A percentile compares a stretch with the other conserved stretches of the same genome.
Evolutionary conservation across 2,113 vertebrate species (phyloP).

Genomic region (Echinops telfairi): DNA sequence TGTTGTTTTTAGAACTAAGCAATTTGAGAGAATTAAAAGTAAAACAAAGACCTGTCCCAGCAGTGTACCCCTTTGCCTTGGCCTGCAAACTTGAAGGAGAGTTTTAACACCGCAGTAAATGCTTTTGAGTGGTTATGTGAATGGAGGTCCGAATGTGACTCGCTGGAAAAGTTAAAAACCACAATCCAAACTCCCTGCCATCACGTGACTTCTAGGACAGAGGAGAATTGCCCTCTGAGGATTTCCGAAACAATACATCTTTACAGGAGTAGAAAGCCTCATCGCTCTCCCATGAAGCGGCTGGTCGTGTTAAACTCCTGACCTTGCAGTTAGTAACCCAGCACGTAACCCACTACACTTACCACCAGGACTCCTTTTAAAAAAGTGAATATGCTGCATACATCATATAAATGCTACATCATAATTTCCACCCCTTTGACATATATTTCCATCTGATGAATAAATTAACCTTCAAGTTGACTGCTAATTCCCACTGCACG

Average conservation of each 20-base stretch:
- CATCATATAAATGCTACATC: constrained; percentile 28
- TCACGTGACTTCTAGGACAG: no score
- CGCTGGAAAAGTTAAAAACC: constrained; percentile 39
- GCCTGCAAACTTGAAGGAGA: not conserved
- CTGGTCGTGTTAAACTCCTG: no score
- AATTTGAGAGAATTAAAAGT: constrained; percentile 54
- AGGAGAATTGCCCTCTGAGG: no score
- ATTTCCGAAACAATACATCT: no score
- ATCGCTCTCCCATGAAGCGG: no score
- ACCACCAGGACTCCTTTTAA: no score
- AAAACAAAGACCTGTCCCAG: constrained; percentile 2
- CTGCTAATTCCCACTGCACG: constrained; percentile 59
- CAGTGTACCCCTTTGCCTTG: constrained; percentile 1
- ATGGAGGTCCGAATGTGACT: not conserved
- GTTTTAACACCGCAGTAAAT: not conserved
- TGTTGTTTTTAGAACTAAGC: constrained; percentile 46
- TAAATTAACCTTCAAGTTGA: constrained; percentile 60
- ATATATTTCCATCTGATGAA: constrained; percentile 69
- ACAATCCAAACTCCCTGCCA: no score
- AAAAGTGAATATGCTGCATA: constrained; percentile 49
- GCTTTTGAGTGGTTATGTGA: constrained; percentile 21
- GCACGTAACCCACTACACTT: no score
- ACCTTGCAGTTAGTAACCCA: no score
- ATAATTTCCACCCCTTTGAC: constrained; percentile 19
- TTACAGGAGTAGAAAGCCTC: no score